These are phyloP conservation scores for Collichthys lucidus DNA, from an alignment of 2,113 vertebrate species.

Conservation along the genomic window DNA sequence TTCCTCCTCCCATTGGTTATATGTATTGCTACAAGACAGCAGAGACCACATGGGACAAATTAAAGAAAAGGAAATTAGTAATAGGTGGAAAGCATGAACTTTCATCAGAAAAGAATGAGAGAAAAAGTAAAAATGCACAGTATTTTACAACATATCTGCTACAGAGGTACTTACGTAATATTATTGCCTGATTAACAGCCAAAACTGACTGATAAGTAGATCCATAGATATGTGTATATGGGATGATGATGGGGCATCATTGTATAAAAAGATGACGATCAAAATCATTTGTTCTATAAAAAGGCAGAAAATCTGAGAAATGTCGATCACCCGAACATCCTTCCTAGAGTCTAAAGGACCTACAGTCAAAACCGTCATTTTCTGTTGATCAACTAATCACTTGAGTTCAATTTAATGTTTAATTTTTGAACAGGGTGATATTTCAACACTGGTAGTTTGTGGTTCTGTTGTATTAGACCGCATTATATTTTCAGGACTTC, in stretches of 20 bases:
- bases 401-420: not conserved
- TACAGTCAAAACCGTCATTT: too few species aligned
- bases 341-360: too few species aligned
- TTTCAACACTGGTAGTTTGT: not conserved
- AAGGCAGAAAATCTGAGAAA: too few species aligned
- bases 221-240: not conserved
- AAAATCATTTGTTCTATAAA: too few species aligned
- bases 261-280: too few species aligned
- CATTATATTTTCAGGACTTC: not conserved
- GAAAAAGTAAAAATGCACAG: not conserved
- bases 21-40: slow-evolving; percentile 19
- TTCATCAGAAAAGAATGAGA: not conserved
- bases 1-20: slow-evolving; percentile 19
- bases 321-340: too few species aligned
- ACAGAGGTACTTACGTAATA: not conserved
- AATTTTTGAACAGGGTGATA: not conserved
- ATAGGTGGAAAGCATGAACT: slow-evolving; percentile 2
- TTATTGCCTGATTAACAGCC: not conserved
- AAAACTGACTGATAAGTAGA: not conserved
- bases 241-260: not conserved
- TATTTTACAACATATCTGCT: not conserved
- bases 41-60: slow-evolving; percentile 24
- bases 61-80: slow-evolving; percentile 8
- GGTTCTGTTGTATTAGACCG: not conserved
- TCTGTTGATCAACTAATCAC: not conserved